Conservation (phyloP, 2,888 invertebrate species). For the Lasiommata megera region DNA sequence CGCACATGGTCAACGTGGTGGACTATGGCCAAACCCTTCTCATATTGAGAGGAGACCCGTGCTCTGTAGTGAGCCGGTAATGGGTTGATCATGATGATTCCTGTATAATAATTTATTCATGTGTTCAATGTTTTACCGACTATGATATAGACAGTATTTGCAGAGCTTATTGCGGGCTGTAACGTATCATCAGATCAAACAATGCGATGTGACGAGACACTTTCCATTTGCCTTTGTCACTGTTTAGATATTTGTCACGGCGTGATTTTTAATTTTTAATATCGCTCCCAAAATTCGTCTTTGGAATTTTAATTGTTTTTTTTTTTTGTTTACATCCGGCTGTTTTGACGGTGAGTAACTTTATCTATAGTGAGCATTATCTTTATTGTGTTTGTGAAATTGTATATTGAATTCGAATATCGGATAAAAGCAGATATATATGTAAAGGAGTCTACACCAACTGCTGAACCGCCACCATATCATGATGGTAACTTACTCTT, state of each 20-base stretch:
- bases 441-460: no score
- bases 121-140: slow-evolving; percentile 14
- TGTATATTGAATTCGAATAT: no score
- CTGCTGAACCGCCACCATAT: no score
- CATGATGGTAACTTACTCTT: no score
- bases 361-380: no score
- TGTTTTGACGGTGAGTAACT: neutral
- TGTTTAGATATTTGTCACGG: slow-evolving; percentile 44
- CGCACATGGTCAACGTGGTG: no score
- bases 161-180: slow-evolving; percentile 32
- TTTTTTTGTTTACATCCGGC: neutral
- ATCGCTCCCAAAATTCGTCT: slow-evolving; percentile 7
- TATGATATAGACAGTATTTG: slow-evolving; percentile 32
- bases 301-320: neutral
- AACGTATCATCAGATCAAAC: slow-evolving; percentile 41
- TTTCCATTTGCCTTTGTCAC: slow-evolving; percentile 45
- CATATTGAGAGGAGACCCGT: no score
- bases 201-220: slow-evolving; percentile 38
- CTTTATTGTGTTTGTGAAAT: neutral
- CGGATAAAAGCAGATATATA: no score
- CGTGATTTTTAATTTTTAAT: slow-evolving; percentile 42
- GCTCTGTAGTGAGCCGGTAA: no score
- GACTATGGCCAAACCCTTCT: no score
- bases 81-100: no score
- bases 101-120: neutral